Evolutionary conservation across 2,113 vertebrate species (phyloP).

Genomic region (Callipepla squamata): DNA sequence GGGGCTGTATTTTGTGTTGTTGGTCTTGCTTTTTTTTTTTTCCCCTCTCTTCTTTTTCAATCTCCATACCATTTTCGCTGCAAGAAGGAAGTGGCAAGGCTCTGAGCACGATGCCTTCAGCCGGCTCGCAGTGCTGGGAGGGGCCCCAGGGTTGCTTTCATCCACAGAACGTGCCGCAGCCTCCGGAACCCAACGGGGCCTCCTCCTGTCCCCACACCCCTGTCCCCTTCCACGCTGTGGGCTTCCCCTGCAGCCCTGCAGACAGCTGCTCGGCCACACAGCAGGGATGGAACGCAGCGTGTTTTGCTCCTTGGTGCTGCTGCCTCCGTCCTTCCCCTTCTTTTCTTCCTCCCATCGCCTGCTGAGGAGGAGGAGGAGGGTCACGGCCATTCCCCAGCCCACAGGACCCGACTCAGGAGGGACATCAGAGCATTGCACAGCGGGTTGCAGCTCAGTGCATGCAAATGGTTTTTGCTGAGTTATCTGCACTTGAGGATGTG

Average conservation of each 20-base stretch:
- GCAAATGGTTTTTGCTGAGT: conserved; percentile 6
- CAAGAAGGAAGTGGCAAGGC: background rate
- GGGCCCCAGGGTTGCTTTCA: conserved; percentile 56
- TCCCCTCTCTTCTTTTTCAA: background rate
- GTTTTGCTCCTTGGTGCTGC: background rate
- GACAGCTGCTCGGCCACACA: conserved; percentile 30
- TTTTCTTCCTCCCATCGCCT: background rate
- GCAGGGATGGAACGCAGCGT: conserved; percentile 12
- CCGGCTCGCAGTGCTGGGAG: conserved; percentile 29
- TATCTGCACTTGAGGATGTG: conserved; percentile 6
- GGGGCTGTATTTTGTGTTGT: conserved; percentile 29
- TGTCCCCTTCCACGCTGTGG: background rate
- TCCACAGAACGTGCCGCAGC: background rate
- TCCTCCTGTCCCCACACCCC: background rate
- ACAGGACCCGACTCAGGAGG: background rate
- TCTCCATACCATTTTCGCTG: background rate
- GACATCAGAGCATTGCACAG: fast-evolving
- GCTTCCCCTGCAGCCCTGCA: conserved; percentile 36
- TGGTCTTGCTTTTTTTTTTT: background rate
- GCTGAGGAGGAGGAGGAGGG: background rate
- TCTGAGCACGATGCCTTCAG: conserved; percentile 4
- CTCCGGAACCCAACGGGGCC: background rate
- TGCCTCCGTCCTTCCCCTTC: background rate
- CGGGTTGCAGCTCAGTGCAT: background rate
- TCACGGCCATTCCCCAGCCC: background rate